phyloP scores from a whole-genome alignment of 1,140 invertebrate species.

The Xylocopa sonorina region DNA sequence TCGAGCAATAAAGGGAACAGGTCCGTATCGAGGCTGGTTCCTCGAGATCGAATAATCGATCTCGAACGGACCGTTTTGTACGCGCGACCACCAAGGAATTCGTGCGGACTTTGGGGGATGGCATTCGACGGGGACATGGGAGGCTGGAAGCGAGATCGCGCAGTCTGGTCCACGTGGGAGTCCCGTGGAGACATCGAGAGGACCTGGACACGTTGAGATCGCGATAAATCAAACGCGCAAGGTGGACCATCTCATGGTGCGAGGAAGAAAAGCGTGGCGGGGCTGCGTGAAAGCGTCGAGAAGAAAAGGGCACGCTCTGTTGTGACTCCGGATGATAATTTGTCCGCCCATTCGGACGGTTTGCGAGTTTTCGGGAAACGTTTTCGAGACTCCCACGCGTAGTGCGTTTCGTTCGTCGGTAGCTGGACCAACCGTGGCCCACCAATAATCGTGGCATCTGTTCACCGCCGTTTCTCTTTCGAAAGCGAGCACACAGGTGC shows the following conservation, averaged over 20 bases:
- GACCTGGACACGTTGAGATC: slow-evolving; percentile 59
- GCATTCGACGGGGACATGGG: neutral
- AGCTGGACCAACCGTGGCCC: slow-evolving; percentile 35
- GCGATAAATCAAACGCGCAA: slow-evolving; percentile 68
- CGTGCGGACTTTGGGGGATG: neutral
- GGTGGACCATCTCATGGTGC: slow-evolving; percentile 41
- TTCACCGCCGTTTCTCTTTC: neutral
- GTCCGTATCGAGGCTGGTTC: neutral
- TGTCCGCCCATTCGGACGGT: slow-evolving; percentile 64
- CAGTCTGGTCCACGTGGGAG: slow-evolving; percentile 48
- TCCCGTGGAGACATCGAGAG: slow-evolving; percentile 57
- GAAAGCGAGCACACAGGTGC: slow-evolving; percentile 31
- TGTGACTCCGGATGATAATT: slow-evolving; percentile 71
- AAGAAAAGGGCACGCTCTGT: slow-evolving; percentile 68
- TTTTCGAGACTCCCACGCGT: neutral
- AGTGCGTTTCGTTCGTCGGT: neutral
- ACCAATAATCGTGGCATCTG: slow-evolving; percentile 38
- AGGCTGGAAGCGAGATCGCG: slow-evolving; percentile 10
- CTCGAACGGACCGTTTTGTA: slow-evolving; percentile 46
- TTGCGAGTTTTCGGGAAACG: slow-evolving; percentile 60
- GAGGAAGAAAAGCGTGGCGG: neutral
- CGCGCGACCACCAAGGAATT: slow-evolving; percentile 63
- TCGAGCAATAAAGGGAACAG: too few relatives aligned
- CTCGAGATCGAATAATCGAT: slow-evolving; percentile 56
- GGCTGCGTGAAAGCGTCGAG: slow-evolving; percentile 32